A percentile compares a stretch with the other conserved stretches of the same genome.
Evolutionary conservation across 53 echinoderm and acorn worm genomes (phyloP).

Genomic region (Astropecten irregularis): DNA sequence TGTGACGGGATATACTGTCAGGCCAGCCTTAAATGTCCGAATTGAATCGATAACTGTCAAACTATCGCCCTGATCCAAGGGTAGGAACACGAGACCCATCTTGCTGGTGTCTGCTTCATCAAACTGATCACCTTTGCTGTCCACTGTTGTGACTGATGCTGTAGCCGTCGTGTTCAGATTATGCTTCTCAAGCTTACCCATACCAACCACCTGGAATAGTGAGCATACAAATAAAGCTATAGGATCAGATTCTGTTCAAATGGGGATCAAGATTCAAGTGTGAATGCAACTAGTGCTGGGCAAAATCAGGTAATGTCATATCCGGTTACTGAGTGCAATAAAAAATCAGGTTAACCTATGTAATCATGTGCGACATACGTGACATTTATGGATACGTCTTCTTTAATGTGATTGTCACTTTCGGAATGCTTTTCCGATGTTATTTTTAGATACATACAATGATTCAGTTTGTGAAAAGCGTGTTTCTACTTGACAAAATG

Average conservation of each 20-base stretch:
- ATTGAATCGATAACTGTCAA: slow-evolving; percentile 66
- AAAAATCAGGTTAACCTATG: not conserved
- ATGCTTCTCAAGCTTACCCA: slow-evolving; percentile 61
- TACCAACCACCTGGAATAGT: slow-evolving; percentile 64
- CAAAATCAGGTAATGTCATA: not conserved
- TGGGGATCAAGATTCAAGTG: too few relatives aligned
- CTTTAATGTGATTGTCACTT: too few relatives aligned
- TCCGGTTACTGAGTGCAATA: not conserved
- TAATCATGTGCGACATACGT: too few relatives aligned
- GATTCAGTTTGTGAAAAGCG: too few relatives aligned
- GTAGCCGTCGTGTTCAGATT: not conserved
- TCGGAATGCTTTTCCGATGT: too few relatives aligned
- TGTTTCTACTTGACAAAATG: too few relatives aligned
- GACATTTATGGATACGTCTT: too few relatives aligned
- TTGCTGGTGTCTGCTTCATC: not conserved
- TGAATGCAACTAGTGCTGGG: too few relatives aligned
- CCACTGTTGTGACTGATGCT: not conserved
- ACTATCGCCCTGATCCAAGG: slow-evolving; percentile 62
- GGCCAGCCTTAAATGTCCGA: slow-evolving; percentile 63
- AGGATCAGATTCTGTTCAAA: too few relatives aligned
- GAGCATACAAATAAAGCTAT: not conserved
- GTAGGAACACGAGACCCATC: slow-evolving; percentile 49
- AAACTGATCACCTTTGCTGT: not conserved
- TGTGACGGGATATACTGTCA: slow-evolving; percentile 72
- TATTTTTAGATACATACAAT: too few relatives aligned